Evolutionary conservation across 2,888 invertebrate genomes (phyloP), one percentile per base, ranked within the genome.

Genomic region (Ommatoiulus sabulosus): DNA sequence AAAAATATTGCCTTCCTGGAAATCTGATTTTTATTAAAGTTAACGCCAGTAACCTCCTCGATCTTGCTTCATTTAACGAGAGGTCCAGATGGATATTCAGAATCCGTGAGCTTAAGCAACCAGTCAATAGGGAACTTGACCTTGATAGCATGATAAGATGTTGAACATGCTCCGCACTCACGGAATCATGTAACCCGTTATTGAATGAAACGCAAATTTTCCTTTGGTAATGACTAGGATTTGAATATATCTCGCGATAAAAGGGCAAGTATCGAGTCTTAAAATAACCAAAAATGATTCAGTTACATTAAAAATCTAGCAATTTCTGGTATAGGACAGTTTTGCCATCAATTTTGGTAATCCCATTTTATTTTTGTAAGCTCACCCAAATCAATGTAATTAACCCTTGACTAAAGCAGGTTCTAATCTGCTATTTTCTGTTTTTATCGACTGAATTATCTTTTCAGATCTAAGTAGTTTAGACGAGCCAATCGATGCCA

Each of bases 1-100:
- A 80, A 80, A 80, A 80, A 80, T 80, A 80, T 80, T 72, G 72
- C 72, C 72, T 24, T 72, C 72, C 72, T 72, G 72, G 6, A 72
- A 72, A 72, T 8, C 72, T 72, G 72, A 24, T 72, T 72, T 72
- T 24, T 15, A 24, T 20, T 10, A 24, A 20, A 72, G 72, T 72
- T 72, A 1, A 7, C 24, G 72, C n/a, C 24, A 7, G 72, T 72
- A 72, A 72, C 72, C 72, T 72, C 72, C 72, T 72, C 72, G 72
- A 72, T 72, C 72, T 20, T 72, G 72, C 72, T 72, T 72, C 72
- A 72, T 72, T 72, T 24, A 20, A 72, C 24, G 24, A 24, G 72
- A 72, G 24, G 24, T 72, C 7, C 72, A 72, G 72, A 1, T 4
- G 20, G 20, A 24, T 24, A 72, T 24, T 72, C 24, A 24, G 72